phyloP scores from a whole-genome alignment of 92 coral and sea anemone species.

The Montipora capitata region DNA sequence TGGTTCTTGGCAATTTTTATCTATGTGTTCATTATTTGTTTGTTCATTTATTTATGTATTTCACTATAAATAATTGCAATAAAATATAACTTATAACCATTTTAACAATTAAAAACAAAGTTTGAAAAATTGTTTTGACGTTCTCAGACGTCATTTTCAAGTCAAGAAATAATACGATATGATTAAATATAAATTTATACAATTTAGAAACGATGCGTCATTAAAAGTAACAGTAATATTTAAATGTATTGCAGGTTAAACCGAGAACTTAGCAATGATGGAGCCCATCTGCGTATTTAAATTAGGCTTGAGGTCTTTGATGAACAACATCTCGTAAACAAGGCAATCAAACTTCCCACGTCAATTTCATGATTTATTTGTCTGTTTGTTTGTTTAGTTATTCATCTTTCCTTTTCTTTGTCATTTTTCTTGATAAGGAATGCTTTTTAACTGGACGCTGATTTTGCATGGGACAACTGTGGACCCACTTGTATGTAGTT shows the following conservation, averaged over 20 bases:
- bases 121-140: not conserved
- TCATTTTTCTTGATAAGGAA: slow-evolving; percentile 6
- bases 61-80: not conserved
- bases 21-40: not conserved
- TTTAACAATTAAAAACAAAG: not conserved
- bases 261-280: not conserved
- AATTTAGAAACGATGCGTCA: not conserved
- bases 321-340: not conserved
- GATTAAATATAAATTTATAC: not conserved
- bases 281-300: not conserved
- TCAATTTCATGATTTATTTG: not conserved
- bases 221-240: not conserved
- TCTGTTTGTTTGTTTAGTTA: not conserved
- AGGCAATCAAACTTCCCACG: not conserved
- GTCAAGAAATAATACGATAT: not conserved
- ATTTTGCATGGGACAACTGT: slow-evolving; percentile 21
- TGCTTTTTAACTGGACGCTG: slow-evolving; percentile 20
- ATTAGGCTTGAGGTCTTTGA: not conserved
- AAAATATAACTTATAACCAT: not conserved
- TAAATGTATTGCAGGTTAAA: not conserved
- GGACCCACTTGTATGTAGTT: not conserved
- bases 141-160: not conserved
- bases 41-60: not conserved
- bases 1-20: not conserved
- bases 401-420: not conserved